phyloP scores from a whole-genome alignment of 2,888 invertebrate genomes.

The Hypomecis atomaria region DNA sequence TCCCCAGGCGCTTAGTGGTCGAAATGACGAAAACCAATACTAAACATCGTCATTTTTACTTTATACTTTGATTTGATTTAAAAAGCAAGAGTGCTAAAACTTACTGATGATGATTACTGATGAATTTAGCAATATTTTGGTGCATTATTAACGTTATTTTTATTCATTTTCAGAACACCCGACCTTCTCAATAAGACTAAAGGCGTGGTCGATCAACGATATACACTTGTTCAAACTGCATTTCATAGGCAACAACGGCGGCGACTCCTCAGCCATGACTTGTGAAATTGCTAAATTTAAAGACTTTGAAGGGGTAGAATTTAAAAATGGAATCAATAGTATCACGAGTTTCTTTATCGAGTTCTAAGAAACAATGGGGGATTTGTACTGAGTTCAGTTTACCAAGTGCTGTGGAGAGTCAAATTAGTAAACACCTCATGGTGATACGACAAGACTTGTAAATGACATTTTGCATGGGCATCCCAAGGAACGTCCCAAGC shows the following conservation, averaged over 20 bases:
- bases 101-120: too few relatives aligned
- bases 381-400: too few relatives aligned
- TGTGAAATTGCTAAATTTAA: slow-evolving; percentile 32
- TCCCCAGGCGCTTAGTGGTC: too few relatives aligned
- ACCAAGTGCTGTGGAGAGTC: too few relatives aligned
- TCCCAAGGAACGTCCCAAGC: too few relatives aligned
- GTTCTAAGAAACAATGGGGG: slow-evolving; percentile 21
- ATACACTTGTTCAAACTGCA: slow-evolving; percentile 32
- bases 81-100: neutral
- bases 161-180: slow-evolving; percentile 16
- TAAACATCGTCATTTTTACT: neutral
- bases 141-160: neutral
- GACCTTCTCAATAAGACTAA: slow-evolving; percentile 36
- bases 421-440: too few relatives aligned
- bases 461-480: too few relatives aligned
- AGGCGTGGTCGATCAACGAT: slow-evolving; percentile 19
- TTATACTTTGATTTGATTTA: neutral
- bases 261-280: neutral
- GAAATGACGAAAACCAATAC: neutral
- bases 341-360: slow-evolving; percentile 42
- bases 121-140: neutral
- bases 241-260: slow-evolving; percentile 30
- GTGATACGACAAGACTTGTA: too few relatives aligned
- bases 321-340: slow-evolving; percentile 43
- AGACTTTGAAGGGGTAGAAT: slow-evolving; percentile 39